phyloP scores from a whole-genome alignment of 1,140 invertebrate species.

The Aethina tumida region DNA sequence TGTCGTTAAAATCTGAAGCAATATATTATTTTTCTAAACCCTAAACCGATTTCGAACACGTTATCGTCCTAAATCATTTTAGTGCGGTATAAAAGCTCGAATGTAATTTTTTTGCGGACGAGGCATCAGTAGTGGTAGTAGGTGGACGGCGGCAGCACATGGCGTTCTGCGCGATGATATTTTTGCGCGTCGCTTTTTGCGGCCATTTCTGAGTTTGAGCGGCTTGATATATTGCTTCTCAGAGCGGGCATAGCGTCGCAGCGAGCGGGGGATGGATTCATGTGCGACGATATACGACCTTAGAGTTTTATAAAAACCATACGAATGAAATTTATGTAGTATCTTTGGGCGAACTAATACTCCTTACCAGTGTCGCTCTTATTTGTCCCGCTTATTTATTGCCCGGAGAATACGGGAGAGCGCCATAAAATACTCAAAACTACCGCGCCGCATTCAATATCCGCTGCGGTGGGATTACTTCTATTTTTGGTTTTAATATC shows the following conservation, averaged over 20 bases:
- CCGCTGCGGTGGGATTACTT: no score
- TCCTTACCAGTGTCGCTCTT: no score
- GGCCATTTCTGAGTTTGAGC: conserved; percentile 26
- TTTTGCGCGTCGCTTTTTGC: conserved; percentile 25
- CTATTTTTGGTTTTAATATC: no score
- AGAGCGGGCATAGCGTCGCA: conserved; percentile 17
- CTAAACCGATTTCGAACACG: conserved; percentile 15
- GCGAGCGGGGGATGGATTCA: conserved; percentile 27
- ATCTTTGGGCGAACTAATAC: no score
- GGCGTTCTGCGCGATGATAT: conserved; percentile 13
- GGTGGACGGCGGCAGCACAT: conserved; percentile 8
- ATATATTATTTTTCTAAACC: conserved; percentile 13
- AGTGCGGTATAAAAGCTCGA: conserved; percentile 12
- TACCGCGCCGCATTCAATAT: no score
- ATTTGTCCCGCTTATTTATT: no score
- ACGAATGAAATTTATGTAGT: conserved; percentile 15
- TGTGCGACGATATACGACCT: conserved; percentile 25
- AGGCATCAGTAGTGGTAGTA: conserved; percentile 2
- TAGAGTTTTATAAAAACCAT: conserved; percentile 18
- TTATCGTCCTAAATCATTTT: conserved; percentile 18
- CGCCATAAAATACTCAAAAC: no score
- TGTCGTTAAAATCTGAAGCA: conserved; percentile 12
- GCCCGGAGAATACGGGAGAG: no score
- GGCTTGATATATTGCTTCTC: conserved; percentile 24
- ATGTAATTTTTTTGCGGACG: conserved; percentile 13